These are phyloP conservation scores for Mythimna ferrago DNA, from an alignment of 2,888 invertebrate species.

Conservation along the genomic window DNA sequence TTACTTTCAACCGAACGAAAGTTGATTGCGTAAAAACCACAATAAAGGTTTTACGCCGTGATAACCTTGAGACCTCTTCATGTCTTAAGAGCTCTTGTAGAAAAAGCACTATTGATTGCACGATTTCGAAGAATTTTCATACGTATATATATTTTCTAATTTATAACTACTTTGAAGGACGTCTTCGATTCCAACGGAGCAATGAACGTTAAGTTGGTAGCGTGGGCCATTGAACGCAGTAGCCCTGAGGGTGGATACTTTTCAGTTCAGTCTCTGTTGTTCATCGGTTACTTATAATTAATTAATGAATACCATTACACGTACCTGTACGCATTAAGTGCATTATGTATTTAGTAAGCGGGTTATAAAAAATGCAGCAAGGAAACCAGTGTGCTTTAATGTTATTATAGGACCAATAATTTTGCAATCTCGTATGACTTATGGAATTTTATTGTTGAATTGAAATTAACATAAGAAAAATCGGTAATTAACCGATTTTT, in stretches of 20 bases:
- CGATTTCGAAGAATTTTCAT: slow-evolving; percentile 14
- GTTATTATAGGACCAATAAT: background rate
- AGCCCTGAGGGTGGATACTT: slow-evolving; percentile 22
- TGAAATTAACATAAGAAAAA: background rate
- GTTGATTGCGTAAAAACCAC: slow-evolving; percentile 40
- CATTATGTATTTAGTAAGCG: background rate
- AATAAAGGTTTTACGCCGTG: slow-evolving; percentile 25
- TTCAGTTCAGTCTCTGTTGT: slow-evolving; percentile 12
- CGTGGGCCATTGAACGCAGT: slow-evolving; percentile 30
- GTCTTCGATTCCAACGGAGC: slow-evolving; percentile 45
- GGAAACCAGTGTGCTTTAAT: background rate
- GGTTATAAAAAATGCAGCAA: background rate
- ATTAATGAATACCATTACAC: background rate
- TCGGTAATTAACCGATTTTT: background rate
- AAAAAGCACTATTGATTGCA: slow-evolving; percentile 3
- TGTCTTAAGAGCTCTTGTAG: slow-evolving; percentile 10
- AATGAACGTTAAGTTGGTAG: slow-evolving; percentile 43
- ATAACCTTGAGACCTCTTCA: slow-evolving; percentile 25
- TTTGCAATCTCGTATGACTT: background rate
- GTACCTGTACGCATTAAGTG: background rate
- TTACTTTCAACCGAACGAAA: slow-evolving; percentile 45
- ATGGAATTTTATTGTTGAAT: background rate
- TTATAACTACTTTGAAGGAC: slow-evolving; percentile 49
- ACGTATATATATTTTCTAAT: slow-evolving; percentile 17
- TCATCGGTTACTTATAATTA: background rate